Evolutionary conservation across 92 coral and sea anemone genomes (phyloP), one percentile per base, ranked within the genome.

Genomic region (Parazoanthus darwini): DNA sequence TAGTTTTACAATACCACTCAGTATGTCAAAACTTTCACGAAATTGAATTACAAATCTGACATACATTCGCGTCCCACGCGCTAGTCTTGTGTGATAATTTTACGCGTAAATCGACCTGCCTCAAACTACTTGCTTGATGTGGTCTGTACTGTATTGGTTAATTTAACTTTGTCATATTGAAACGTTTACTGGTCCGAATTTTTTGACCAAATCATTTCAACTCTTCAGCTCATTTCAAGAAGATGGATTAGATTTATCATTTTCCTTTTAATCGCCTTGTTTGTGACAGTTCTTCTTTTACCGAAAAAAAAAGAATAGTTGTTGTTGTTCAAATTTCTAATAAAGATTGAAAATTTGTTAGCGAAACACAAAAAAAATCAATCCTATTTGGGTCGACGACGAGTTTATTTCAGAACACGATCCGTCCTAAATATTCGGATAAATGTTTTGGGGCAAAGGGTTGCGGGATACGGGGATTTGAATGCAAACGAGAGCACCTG

Each of bases 11-110:
- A 84, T 82, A 82, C 82, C 50, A 37, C 88, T 79, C 88, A 71
- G 81, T 78, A 86, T 83, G 92, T 91, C 88, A 84, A 48, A 68
- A 26, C 66, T 71, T 72, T 84, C 63, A 68, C 42, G 70, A 88
- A 92, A 92, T 92, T 89, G 92, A 89, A 92, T 86, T 78, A 86
- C 72, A 84, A 33, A 84, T 84, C 87, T 84, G 77, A 44, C 79
- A 84, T 70, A 33, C 43, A 65, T 82, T 83, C 58, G 25, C 87
- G n/a, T 44, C 87, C 87, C 87, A 71, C 87, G 39, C 79, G 25
- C n/a, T 46, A 25, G 59, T n/a, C 58, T 29, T 71, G 66, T 43
- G 51, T 39, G 38, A 43, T 67, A 51, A n/a, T 48, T 48, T 54
- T 25, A 23, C 77, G n/a, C 13, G 39, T 48, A 46, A 39, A 42